These are phyloP conservation scores for Pyrgus malvae DNA, from an alignment of 2,888 invertebrate genomes.

Conservation along the genomic window DNA sequence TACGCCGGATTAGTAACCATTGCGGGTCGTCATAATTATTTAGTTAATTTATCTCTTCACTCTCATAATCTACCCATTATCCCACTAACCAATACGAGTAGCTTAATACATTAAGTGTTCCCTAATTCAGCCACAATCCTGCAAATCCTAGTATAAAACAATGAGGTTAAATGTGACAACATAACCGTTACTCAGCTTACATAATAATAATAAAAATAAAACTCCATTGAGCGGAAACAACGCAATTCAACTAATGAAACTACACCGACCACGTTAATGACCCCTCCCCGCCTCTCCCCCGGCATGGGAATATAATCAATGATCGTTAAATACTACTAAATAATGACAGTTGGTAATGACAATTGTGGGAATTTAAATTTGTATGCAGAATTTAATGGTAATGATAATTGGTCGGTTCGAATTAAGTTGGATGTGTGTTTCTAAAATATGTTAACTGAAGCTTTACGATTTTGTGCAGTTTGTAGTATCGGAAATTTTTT, in stretches of 20 bases:
- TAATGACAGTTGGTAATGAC: constrained; percentile 27
- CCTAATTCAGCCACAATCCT: not conserved
- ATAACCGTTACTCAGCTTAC: constrained; percentile 27
- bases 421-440: not conserved
- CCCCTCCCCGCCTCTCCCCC: not conserved
- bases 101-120: no score
- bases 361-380: constrained; percentile 26
- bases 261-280: constrained; percentile 30
- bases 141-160: constrained; percentile 19
- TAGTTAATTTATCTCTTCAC: no score
- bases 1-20: no score
- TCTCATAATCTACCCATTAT: no score
- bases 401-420: constrained; percentile 19
- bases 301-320: constrained; percentile 21
- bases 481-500: not conserved
- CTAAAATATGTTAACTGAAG: not conserved
- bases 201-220: constrained; percentile 45
- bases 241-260: constrained; percentile 43
- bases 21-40: no score
- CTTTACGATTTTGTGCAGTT: not conserved
- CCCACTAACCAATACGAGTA: no score
- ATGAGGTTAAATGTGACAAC: constrained; percentile 9
- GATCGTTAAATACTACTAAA: constrained; percentile 25
- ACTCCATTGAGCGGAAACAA: constrained; percentile 43
- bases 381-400: constrained; percentile 16